Conservation (phyloP, 1,140 invertebrate species). For the Aphidius gifuensis region DNA sequence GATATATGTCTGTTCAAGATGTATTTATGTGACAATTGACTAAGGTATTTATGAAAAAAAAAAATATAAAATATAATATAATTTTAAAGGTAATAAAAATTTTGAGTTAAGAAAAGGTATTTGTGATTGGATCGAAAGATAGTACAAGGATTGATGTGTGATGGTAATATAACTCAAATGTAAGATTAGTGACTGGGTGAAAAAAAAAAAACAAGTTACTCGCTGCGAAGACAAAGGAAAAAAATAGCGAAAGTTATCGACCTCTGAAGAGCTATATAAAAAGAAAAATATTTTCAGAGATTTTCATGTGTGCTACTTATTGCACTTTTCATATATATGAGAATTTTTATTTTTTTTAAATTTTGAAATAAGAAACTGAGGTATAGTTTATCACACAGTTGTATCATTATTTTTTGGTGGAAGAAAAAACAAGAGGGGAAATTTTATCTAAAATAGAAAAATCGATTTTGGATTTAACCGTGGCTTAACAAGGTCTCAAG, state of each 20-base stretch:
- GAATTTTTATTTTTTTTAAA: no score
- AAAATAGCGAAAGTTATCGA: conserved; percentile 74
- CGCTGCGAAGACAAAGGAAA: conserved; percentile 61
- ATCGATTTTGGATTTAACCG: neutral
- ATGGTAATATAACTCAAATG: no score
- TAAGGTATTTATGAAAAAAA: conserved; percentile 10
- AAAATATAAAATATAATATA: neutral
- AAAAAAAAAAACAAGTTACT: conserved; percentile 50
- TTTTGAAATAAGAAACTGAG: no score
- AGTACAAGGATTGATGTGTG: no score
- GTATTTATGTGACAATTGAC: conserved; percentile 26
- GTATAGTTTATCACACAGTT: no score
- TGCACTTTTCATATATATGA: no score
- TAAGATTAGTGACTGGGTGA: conserved; percentile 2
- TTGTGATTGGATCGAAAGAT: no score
- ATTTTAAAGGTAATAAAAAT: no score
- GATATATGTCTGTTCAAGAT: conserved; percentile 16
- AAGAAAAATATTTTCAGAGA: conserved; percentile 1
- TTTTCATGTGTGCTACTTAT: neutral
- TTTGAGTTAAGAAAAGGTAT: no score
- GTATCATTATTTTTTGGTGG: no score
- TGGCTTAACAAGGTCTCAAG: neutral
- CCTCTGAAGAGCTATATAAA: conserved; percentile 63
- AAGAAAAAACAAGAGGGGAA: no score
- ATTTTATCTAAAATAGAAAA: neutral